Evolutionary conservation across 2,113 vertebrate genomes (phyloP).

Genomic region (Ailuropoda melanoleuca): DNA sequence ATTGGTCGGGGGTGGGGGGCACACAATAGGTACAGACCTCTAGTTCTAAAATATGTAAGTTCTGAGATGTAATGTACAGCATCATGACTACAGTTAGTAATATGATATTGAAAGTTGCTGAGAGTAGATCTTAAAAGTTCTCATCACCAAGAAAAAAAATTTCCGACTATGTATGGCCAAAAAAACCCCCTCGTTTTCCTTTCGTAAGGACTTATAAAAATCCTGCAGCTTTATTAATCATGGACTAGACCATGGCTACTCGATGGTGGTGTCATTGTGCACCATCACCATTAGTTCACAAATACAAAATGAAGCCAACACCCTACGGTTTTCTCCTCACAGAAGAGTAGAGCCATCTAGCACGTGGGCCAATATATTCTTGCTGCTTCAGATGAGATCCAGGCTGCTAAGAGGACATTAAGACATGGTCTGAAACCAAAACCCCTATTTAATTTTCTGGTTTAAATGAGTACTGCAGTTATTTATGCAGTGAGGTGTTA

Average conservation of each 20-base stretch:
- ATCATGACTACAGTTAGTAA: not conserved
- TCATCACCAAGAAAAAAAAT: not conserved
- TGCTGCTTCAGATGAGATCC: not conserved
- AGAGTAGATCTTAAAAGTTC: not conserved
- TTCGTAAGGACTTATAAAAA: constrained; percentile 25
- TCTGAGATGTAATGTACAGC: not conserved
- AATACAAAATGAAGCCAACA: not conserved
- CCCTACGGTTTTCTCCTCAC: not conserved
- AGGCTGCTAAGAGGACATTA: not conserved
- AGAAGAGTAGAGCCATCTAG: not conserved
- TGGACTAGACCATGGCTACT: not conserved
- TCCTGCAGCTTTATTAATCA: not conserved
- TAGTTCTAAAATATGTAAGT: not conserved
- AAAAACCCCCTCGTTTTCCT: not conserved
- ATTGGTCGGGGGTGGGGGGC: too few species aligned
- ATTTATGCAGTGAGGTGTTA: not conserved
- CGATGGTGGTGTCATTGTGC: not conserved
- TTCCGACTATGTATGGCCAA: not conserved
- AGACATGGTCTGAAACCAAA: not conserved
- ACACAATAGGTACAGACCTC: not conserved
- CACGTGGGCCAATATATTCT: not conserved
- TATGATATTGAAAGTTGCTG: not conserved
- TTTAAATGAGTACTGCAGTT: constrained; percentile 26
- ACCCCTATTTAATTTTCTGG: not conserved
- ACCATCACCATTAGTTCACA: not conserved